Percentiles rank a stretch among this genome's conserved stretches.
Conservation (phyloP, 2,113 vertebrate species). For the Centropristis striata region DNA sequence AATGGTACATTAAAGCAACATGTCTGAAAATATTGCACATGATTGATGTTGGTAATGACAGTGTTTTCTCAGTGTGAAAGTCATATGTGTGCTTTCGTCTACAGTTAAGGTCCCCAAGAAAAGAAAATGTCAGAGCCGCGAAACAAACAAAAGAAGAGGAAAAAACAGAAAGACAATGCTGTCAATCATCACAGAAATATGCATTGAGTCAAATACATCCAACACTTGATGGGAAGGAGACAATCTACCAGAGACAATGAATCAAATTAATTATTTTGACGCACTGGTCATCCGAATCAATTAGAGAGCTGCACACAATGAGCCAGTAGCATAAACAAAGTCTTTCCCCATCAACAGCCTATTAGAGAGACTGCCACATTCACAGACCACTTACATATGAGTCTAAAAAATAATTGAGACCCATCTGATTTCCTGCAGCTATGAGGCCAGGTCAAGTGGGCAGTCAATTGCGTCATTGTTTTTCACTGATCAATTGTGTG, state of each 20-base stretch:
- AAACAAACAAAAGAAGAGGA: slow-evolving; percentile 28
- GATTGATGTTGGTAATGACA: slow-evolving; percentile 83
- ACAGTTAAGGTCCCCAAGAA: slow-evolving; percentile 47
- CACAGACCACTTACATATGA: slow-evolving; percentile 63
- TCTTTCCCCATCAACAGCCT: slow-evolving; percentile 57
- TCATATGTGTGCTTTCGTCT: slow-evolving; percentile 60
- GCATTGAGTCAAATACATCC: slow-evolving; percentile 40
- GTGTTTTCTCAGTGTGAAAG: slow-evolving; percentile 74
- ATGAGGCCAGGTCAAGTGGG: slow-evolving; percentile 70
- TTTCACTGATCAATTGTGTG: slow-evolving; percentile 43
- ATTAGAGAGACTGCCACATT: slow-evolving; percentile 73
- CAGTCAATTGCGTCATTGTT: slow-evolving; percentile 67
- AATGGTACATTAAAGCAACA: slow-evolving; percentile 83
- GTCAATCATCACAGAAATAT: slow-evolving; percentile 49
- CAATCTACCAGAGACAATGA: slow-evolving; percentile 72
- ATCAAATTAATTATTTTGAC: slow-evolving; percentile 78
- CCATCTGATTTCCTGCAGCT: slow-evolving; percentile 34
- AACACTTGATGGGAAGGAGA: slow-evolving; percentile 47
- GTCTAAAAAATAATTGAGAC: slow-evolving; percentile 48
- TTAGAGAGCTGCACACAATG: slow-evolving; percentile 73
- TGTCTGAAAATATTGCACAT: slow-evolving; percentile 82
- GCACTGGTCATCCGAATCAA: slow-evolving; percentile 76
- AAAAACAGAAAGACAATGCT: slow-evolving; percentile 5
- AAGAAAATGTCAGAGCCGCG: slow-evolving; percentile 21
- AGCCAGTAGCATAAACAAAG: slow-evolving; percentile 68